phyloP scores from a whole-genome alignment of 2,113 vertebrate species.

The Gymnarchus niloticus region DNA sequence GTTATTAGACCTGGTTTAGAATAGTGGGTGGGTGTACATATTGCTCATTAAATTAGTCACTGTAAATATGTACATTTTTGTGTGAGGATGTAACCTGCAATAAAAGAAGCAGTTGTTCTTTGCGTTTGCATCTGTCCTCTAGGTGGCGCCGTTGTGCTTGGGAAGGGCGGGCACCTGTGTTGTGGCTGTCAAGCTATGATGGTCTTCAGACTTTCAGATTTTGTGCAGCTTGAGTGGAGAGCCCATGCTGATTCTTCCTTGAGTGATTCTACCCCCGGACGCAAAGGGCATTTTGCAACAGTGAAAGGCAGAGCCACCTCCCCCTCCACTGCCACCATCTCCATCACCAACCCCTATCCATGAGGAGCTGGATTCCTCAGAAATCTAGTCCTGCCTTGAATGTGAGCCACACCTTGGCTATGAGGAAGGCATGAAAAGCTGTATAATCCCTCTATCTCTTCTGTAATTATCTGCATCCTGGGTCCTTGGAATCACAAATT shows the following conservation, averaged over 20 bases:
- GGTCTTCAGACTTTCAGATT: neutral
- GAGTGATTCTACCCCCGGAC: neutral
- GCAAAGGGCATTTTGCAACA: neutral
- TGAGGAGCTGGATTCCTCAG: neutral
- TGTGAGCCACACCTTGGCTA: neutral
- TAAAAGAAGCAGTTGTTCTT: neutral
- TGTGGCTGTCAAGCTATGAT: conserved; percentile 80
- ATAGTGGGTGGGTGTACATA: neutral
- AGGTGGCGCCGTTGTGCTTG: conserved; percentile 90
- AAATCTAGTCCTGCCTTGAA: neutral
- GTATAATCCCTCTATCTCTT: neutral
- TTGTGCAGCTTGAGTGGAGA: neutral
- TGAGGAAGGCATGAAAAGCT: neutral
- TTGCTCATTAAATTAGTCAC: too few species aligned
- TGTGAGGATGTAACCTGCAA: neutral
- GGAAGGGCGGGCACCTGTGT: conserved; percentile 92
- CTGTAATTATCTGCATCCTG: neutral
- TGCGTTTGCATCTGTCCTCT: conserved; percentile 28
- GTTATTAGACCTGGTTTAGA: neutral
- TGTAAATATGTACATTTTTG: neutral
- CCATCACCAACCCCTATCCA: neutral
- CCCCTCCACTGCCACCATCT: neutral
- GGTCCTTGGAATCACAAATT: neutral
- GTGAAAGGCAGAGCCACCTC: neutral
- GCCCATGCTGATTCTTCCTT: neutral